Base-by-base conservation (phyloP, 2,888 invertebrate genomes). In the Callimorpha dominula region DNA sequence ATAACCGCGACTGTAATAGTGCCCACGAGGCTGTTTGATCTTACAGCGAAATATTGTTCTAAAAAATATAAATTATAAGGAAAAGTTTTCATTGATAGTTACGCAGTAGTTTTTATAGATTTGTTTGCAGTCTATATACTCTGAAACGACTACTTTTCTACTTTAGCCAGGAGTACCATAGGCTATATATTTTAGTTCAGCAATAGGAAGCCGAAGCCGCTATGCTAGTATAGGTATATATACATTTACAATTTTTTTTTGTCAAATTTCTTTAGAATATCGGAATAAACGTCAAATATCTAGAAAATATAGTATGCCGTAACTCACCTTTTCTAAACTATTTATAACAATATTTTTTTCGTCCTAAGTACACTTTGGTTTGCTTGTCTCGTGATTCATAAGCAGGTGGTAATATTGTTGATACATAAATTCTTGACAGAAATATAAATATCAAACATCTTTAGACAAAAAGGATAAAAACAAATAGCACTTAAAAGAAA, bases 401-500 rank as follows among this genome's bases (percentile, higher is more conserved):
- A 43, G 11, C n/a, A 42, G 50, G 6, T 65, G 46, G 20, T 11
- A n/a, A 43, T n/a, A 31, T 31, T 6, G 3, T 70, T 31, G 54
- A 64, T 11, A 66, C 20, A 50, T 15, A 67, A 43, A 67, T 50
- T 42, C 11, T 20, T 31, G 20, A 52, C 50, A 31, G 0, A 20
- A 66, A 7, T 60, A 52, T 46, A 15, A 62, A 40, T 65, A 42
- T 20, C 42, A 0, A 31, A 57, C 40, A 4, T 14, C 12, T 46
- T 14, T 50, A 40, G 42, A 43, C 20, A 60, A 14, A 52, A 77
- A 72, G 57, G 8, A 66, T 15, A 14, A 15, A 62, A 73, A 62
- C 43, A 64, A 75, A 73, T 52, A 11, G n/a, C 14, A 70, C 70
- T 72, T 85, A 77, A 78, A 85, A 83, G 78, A 80, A 81, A 82